Evolutionary conservation across 2,888 invertebrate species (phyloP).

Genomic region (Acanthosepion lycidas): DNA sequence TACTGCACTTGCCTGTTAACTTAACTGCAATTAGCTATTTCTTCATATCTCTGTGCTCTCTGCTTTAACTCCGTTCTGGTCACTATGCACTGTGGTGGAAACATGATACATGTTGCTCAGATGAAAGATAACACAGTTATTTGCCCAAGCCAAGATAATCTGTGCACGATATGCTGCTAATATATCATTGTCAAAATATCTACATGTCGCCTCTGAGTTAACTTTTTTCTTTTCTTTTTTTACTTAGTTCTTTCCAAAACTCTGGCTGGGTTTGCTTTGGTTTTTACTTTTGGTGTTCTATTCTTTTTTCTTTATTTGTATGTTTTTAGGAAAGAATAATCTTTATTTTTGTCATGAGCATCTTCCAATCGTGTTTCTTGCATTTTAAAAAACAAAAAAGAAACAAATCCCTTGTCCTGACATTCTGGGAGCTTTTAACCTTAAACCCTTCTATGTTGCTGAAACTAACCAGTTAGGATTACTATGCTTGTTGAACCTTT

Average conservation of each 20-base stretch:
- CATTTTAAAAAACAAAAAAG: not conserved
- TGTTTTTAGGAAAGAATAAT: not conserved
- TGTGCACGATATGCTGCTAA: constrained; percentile 33
- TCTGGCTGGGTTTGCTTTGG: not conserved
- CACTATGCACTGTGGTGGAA: constrained; percentile 33
- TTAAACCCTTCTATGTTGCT: not conserved
- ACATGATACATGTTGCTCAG: constrained; percentile 33
- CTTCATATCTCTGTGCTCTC: not conserved
- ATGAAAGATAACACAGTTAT: constrained; percentile 33
- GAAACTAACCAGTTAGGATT: not conserved
- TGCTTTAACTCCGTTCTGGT: not conserved
- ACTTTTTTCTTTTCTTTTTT: not conserved
- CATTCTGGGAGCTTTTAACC: not conserved
- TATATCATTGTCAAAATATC: constrained; percentile 33
- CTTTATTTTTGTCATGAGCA: not conserved
- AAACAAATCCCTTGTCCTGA: not conserved
- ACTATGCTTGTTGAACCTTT: not conserved
- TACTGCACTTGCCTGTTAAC: not conserved
- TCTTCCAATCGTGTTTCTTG: constrained; percentile 7
- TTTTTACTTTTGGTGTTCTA: not conserved
- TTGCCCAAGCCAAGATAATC: constrained; percentile 33
- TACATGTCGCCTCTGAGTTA: not conserved
- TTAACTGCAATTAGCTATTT: not conserved
- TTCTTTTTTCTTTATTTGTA: not conserved
- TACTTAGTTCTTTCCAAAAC: not conserved